These are phyloP conservation scores for Brachyalestes nurse DNA, from an alignment of 2,797 vertebrate genomes.

Conservation along the genomic window DNA sequence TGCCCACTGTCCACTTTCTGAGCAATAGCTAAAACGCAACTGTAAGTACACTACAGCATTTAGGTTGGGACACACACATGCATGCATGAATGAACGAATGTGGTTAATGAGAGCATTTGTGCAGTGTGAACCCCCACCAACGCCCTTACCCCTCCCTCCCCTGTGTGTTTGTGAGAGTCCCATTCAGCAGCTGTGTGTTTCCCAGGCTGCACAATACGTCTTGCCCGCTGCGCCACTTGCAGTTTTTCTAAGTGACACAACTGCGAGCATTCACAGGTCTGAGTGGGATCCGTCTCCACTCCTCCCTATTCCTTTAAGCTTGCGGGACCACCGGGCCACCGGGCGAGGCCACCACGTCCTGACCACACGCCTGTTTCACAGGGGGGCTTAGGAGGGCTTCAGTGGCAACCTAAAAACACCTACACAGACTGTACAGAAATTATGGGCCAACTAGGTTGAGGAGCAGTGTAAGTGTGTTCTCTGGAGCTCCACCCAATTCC, in stretches of 20 bases:
- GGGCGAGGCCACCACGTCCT: slow-evolving; percentile 32
- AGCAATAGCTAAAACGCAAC: not conserved
- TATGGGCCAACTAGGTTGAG: no score
- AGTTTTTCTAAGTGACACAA: slow-evolving; percentile 77
- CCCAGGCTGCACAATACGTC: slow-evolving; percentile 85
- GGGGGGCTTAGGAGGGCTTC: no score
- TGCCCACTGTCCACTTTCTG: no score
- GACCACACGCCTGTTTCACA: not conserved
- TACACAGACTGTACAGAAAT: not conserved
- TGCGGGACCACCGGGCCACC: slow-evolving; percentile 70
- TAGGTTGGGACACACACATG: slow-evolving; percentile 46
- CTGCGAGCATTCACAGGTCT: slow-evolving; percentile 80
- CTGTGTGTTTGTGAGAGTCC: slow-evolving; percentile 67
- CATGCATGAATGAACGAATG: slow-evolving; percentile 49
- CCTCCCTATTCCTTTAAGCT: slow-evolving; percentile 67
- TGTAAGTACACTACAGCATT: not conserved
- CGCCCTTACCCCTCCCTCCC: slow-evolving; percentile 50
- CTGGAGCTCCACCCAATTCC: no score
- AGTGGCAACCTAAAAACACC: not conserved
- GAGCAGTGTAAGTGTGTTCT: no score
- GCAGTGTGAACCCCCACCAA: slow-evolving; percentile 40
- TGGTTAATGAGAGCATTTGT: slow-evolving; percentile 58
- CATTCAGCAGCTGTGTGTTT: slow-evolving; percentile 88
- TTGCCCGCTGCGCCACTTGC: slow-evolving; percentile 77
- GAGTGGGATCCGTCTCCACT: slow-evolving; percentile 76